Evolutionary conservation across 2,797 vertebrate genomes (phyloP), one percentile per base, ranked within the genome.

Genomic region (Buphagus erythrorhynchus): DNA sequence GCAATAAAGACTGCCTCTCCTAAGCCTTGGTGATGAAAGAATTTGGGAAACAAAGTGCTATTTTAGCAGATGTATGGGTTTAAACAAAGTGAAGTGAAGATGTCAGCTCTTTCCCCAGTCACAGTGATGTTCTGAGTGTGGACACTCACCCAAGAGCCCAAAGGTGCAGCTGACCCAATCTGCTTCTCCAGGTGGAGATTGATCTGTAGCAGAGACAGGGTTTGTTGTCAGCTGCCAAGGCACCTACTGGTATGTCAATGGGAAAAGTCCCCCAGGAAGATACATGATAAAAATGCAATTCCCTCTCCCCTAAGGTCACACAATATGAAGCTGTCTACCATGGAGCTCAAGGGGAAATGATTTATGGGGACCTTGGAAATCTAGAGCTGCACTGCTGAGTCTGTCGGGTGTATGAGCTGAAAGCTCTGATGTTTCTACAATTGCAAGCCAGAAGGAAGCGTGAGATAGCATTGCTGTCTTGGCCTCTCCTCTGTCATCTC

Each of bases 321-420:
- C 57, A 94, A 71, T 83, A 61, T 21, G 46, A 76, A 88, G 31
- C 36, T 82, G 52, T 78, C 31, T 58, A 11, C 25, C 2, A 4
- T 65, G 79, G 45, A 86, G 62, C n/a, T 93, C 55, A 43, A 43
- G 31, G 21, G 46, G n/a, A 84, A 86, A 63, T 66, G 42, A 85
- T 85, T 85, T 76, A 73, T 75, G 73, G 17, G 35, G 31, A 62
- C 63, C 58, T 88, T 3, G 4, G 73, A 48, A 93, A 51, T 55
- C n/a, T 68, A 57, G 85, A 93, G 51, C 58, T 79, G 48, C 10
- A 31, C 62, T 0, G 0, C 62, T 72, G 78, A 69, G 55, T 62
- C 68, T 57, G 16, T 49, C 5, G 3, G 35, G 36, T 75, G 2
- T 54, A 26, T 0, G 0, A 66, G n/a, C 35, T 88, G 46, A 57